phyloP scores from a whole-genome alignment of 2,797 vertebrate genomes.

The Vultur gryphus region DNA sequence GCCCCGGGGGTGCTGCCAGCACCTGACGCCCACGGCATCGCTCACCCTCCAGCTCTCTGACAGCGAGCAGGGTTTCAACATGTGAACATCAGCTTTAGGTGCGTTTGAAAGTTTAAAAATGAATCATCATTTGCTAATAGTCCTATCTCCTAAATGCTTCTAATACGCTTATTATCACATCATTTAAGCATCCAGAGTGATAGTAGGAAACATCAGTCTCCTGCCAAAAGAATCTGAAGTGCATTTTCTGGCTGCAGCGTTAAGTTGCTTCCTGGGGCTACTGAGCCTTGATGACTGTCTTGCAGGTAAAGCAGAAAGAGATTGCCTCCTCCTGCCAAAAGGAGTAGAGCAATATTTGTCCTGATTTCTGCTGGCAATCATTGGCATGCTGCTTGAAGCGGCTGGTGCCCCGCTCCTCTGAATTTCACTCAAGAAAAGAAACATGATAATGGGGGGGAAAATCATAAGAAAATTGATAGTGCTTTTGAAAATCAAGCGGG shows the following conservation, averaged over 20 bases:
- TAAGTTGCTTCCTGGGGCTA: neutral
- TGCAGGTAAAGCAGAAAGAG: neutral
- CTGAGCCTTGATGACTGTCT: neutral
- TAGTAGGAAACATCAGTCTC: neutral
- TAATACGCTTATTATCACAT: neutral
- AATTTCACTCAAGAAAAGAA: neutral
- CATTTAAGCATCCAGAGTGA: neutral
- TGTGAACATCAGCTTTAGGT: neutral
- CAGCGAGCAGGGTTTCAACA: rapidly evolving
- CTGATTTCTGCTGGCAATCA: neutral
- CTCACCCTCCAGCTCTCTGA: neutral
- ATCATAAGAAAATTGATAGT: neutral
- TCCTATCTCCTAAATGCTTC: neutral
- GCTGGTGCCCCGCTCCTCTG: neutral
- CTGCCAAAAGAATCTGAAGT: neutral
- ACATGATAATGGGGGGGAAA: rapidly evolving
- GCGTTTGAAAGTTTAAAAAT: neutral
- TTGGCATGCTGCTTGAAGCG: neutral
- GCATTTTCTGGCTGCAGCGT: neutral
- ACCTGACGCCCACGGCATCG: rapidly evolving
- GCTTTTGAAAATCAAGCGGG: neutral
- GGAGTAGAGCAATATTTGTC: neutral
- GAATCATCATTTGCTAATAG: neutral
- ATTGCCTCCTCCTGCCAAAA: neutral
- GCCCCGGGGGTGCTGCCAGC: neutral